These are phyloP conservation scores for Myiozetetes cayanensis DNA, from an alignment of 2,113 vertebrate species.

Conservation along the genomic window DNA sequence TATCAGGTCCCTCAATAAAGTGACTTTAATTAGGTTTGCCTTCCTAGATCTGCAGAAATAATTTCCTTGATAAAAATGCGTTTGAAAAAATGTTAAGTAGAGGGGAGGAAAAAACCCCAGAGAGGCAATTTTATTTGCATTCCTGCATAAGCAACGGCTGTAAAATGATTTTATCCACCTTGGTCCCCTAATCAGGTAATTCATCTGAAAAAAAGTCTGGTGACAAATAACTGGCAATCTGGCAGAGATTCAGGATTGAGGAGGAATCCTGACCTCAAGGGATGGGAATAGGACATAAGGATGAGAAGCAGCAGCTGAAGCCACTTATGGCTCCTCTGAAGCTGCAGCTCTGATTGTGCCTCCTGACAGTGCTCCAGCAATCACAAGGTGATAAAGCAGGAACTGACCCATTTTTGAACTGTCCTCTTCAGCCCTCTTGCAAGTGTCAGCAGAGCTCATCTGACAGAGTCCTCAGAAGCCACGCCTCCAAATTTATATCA, in stretches of 20 bases:
- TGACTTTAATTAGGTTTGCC: background rate
- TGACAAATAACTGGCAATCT: background rate
- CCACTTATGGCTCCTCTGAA: background rate
- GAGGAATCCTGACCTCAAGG: background rate
- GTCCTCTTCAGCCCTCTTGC: background rate
- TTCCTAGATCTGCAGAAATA: background rate
- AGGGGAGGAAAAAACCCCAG: background rate
- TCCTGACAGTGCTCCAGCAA: background rate
- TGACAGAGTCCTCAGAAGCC: rapidly evolving
- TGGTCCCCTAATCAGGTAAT: background rate
- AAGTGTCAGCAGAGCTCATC: background rate
- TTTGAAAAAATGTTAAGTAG: background rate
- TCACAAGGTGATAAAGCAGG: background rate
- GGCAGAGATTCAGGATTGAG: background rate
- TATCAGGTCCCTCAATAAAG: background rate
- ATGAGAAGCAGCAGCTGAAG: background rate
- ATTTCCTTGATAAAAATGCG: constrained; percentile 6
- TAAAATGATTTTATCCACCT: background rate
- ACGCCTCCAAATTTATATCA: background rate
- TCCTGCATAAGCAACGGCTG: background rate
- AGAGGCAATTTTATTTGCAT: background rate
- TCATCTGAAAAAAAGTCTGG: background rate
- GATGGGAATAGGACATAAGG: background rate
- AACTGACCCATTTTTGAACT: background rate
- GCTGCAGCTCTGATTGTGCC: background rate